A percentile compares a stretch with the other conserved stretches of the same genome.
Evolutionary conservation across 2,797 vertebrate genomes (phyloP).

Genomic region (Falco rusticolus): DNA sequence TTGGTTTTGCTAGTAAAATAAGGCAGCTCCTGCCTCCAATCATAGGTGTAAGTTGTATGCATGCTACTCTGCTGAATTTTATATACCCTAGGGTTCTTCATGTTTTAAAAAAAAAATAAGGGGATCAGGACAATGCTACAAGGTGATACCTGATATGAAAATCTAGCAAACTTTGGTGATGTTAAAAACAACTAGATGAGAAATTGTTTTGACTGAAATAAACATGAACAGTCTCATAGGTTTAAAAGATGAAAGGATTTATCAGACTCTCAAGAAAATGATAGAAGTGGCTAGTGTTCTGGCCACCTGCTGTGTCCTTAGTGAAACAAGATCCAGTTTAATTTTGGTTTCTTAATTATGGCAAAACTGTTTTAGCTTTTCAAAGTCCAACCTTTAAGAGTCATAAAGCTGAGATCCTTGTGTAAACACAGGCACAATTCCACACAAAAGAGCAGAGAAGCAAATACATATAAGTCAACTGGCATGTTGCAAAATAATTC

Average conservation of each 20-base stretch:
- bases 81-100: not conserved
- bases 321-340: not conserved
- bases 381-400: not conserved
- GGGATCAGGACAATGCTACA: constrained; percentile 30
- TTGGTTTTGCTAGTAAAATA: constrained; percentile 66
- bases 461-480: not conserved
- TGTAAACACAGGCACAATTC: not conserved
- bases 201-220: constrained; percentile 53
- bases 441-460: not conserved
- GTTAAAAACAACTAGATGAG: constrained; percentile 48
- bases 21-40: constrained; percentile 42
- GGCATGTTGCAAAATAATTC: not conserved
- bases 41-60: not conserved
- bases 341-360: constrained; percentile 19
- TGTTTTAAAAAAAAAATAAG: not conserved
- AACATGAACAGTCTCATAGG: constrained; percentile 10
- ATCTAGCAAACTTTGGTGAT: constrained; percentile 13
- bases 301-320: constrained; percentile 42
- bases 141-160: constrained; percentile 41
- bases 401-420: not conserved
- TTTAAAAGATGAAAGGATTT: constrained; percentile 58
- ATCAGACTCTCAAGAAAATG: constrained; percentile 34
- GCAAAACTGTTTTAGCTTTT: not conserved
- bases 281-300: constrained; percentile 40
- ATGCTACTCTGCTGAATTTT: constrained; percentile 17